A percentile compares a stretch with the other conserved stretches of the same genome.
These are phyloP conservation scores for Papilio polyxenes DNA, from an alignment of 1,140 invertebrate species.

Conservation along the genomic window DNA sequence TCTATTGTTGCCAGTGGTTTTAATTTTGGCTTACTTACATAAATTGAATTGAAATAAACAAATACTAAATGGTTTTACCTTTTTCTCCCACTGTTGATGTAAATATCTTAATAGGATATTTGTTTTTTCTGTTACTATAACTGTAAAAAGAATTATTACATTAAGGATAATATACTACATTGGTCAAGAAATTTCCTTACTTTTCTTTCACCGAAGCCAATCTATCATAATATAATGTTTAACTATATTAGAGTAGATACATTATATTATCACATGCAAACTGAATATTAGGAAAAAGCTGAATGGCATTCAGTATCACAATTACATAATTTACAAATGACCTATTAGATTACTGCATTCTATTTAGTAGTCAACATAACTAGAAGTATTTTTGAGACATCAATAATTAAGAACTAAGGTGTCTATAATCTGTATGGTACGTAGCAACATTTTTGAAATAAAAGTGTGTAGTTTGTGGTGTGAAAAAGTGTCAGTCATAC, in stretches of 20 bases:
- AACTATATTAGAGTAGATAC: too few relatives aligned
- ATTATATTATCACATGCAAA: too few relatives aligned
- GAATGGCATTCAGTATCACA: background rate
- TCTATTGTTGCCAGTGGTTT: too few relatives aligned
- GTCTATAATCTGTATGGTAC: background rate
- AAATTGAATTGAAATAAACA: background rate
- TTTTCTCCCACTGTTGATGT: slow-evolving; percentile 97
- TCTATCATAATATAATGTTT: too few relatives aligned
- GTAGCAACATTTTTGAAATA: background rate
- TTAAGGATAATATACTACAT: slow-evolving; percentile 27
- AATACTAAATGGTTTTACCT: slow-evolving; percentile 78
- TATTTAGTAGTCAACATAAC: background rate
- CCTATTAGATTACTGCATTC: background rate
- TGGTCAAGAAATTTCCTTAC: background rate
- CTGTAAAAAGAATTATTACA: slow-evolving; percentile 81
- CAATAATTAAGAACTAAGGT: background rate
- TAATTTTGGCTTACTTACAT: too few relatives aligned
- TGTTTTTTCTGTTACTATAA: slow-evolving; percentile 97
- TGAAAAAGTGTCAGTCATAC: background rate
- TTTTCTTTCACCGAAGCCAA: background rate
- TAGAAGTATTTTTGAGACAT: background rate
- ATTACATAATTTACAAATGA: background rate
- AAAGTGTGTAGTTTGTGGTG: background rate
- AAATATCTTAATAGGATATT: slow-evolving; percentile 96
- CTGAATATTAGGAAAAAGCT: background rate